Evolutionary conservation across 2,888 invertebrate genomes (phyloP).

Genomic region (Diarsia dahlii): DNA sequence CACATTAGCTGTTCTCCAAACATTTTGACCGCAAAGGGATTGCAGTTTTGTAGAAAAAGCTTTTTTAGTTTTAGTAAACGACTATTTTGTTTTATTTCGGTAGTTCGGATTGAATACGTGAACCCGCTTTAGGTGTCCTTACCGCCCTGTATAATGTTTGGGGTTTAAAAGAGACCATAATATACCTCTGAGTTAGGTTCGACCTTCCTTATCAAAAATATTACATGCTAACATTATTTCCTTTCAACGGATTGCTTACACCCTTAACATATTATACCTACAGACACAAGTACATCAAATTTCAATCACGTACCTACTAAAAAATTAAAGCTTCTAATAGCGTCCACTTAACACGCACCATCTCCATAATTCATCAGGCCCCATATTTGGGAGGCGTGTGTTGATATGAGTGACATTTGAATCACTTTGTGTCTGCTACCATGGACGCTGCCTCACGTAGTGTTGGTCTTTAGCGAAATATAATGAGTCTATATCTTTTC

Average conservation of each 20-base stretch:
- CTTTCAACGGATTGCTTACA: not conserved
- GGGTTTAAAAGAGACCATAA: not conserved
- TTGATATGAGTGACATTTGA: constrained; percentile 81
- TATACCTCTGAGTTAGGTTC: not conserved
- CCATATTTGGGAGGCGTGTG: constrained; percentile 76
- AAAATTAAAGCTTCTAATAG: constrained; percentile 40
- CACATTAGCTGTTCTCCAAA: no score
- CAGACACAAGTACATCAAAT: constrained; percentile 26
- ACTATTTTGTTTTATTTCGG: no score
- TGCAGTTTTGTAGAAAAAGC: no score
- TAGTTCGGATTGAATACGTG: no score
- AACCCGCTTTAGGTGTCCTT: no score
- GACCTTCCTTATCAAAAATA: not conserved
- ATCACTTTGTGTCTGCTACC: constrained; percentile 65
- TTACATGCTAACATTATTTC: not conserved
- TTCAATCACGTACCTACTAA: constrained; percentile 16
- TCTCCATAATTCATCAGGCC: constrained; percentile 76
- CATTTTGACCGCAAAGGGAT: no score
- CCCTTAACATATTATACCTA: constrained; percentile 36
- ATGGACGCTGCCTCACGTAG: constrained; percentile 46
- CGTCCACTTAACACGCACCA: constrained; percentile 66
- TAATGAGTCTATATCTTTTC: constrained; percentile 11
- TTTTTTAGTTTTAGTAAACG: no score
- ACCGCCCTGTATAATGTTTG: not conserved
- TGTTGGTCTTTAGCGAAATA: constrained; percentile 37